Conservation (phyloP, 2,113 vertebrate genomes). For the Tetrax tetrax region DNA sequence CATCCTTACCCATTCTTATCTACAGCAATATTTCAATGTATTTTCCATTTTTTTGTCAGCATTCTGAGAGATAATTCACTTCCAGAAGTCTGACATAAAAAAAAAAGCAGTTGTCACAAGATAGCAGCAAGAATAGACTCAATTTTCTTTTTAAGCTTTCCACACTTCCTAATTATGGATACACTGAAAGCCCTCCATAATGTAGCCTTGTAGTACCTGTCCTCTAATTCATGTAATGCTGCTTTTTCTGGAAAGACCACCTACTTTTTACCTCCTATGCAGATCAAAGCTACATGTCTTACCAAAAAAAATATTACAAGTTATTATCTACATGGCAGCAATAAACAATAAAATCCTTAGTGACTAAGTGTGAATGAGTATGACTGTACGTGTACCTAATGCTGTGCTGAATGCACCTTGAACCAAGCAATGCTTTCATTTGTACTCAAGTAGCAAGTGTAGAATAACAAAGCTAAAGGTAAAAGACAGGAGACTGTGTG, state of each 20-base stretch:
- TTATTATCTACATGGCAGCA: neutral
- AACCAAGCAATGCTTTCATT: neutral
- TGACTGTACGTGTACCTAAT: neutral
- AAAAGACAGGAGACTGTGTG: neutral
- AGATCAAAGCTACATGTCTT: neutral
- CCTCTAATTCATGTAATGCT: neutral
- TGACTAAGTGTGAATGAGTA: no score
- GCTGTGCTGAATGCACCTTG: neutral
- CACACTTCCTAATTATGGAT: neutral
- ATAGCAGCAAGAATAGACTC: neutral
- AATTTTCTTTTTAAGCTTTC: neutral
- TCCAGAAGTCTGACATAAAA: neutral
- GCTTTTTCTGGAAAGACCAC: neutral
- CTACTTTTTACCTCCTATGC: neutral
- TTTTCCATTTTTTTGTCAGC: slow-evolving; percentile 38
- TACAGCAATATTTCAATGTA: neutral
- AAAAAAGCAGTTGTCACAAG: neutral
- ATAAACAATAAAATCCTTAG: neutral
- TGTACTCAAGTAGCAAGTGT: neutral
- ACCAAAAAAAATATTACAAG: neutral
- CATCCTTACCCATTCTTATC: slow-evolving; percentile 31
- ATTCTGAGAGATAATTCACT: neutral
- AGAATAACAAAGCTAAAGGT: neutral
- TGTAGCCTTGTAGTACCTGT: neutral
- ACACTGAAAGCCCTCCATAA: neutral